Conservation (phyloP, 2,888 invertebrate genomes). For the Limnephilus rhombicus region DNA sequence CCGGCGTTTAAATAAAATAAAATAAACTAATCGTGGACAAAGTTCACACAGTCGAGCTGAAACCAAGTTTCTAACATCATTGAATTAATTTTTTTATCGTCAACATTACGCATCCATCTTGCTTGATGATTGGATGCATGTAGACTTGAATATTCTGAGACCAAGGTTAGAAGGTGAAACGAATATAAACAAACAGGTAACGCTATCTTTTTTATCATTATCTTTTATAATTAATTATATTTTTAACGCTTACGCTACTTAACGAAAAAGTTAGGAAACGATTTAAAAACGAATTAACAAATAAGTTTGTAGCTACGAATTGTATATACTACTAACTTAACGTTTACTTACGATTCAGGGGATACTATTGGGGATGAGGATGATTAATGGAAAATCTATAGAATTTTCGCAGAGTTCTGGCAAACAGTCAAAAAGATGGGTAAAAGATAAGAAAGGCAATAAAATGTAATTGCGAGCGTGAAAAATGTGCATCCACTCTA, state of each 20-base stretch:
- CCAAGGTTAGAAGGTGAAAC: neutral
- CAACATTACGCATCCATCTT: neutral
- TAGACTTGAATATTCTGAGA: neutral
- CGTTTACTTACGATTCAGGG: neutral
- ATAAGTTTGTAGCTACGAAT: neutral
- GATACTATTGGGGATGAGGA: neutral
- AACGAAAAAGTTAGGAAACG: no score
- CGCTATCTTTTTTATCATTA: no score
- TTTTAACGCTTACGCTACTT: no score
- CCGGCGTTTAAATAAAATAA: no score
- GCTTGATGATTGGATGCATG: neutral
- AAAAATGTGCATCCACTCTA: neutral
- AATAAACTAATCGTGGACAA: no score
- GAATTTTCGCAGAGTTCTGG: neutral
- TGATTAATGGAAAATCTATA: neutral
- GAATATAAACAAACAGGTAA: neutral
- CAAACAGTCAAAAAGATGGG: neutral
- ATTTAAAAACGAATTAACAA: no score
- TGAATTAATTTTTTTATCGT: neutral
- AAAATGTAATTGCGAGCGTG: neutral
- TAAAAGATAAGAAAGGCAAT: neutral
- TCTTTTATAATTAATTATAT: neutral
- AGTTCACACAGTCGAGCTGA: no score
- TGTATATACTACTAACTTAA: neutral
- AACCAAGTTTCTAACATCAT: neutral